A percentile compares a stretch with the other conserved stretches of the same genome.
phyloP scores from a whole-genome alignment of 2,797 vertebrate genomes.

The Pseudocheirus occidentalis region DNA sequence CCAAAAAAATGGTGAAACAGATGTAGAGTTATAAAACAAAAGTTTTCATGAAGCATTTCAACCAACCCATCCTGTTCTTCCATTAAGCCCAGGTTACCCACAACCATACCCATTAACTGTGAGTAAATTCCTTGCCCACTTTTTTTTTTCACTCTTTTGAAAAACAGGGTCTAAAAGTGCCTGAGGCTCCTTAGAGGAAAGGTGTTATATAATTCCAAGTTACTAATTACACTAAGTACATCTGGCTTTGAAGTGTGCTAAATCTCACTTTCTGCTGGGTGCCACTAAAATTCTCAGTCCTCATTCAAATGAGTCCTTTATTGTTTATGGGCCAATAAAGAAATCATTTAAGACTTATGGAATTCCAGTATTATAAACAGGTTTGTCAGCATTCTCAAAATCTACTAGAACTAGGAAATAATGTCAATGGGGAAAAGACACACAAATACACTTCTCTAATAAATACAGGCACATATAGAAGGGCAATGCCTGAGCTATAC shows the following conservation, averaged over 20 bases:
- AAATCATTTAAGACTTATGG: neutral
- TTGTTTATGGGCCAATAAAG: conserved; percentile 32
- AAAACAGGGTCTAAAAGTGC: neutral
- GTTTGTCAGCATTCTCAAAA: neutral
- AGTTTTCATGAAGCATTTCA: neutral
- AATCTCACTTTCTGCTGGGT: neutral
- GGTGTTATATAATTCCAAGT: neutral
- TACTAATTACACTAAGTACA: neutral
- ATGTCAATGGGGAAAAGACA: neutral
- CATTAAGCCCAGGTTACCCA: neutral
- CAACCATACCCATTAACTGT: neutral
- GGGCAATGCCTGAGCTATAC: neutral
- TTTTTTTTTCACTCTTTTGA: neutral
- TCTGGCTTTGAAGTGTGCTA: neutral
- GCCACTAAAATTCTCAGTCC: neutral
- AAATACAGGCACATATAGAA: neutral
- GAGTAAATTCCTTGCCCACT: neutral
- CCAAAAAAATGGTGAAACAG: neutral
- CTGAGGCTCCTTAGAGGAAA: neutral
- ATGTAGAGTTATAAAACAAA: neutral
- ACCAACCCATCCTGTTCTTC: neutral
- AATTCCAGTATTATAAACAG: neutral
- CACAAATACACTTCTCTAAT: neutral
- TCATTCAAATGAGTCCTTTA: conserved; percentile 32
- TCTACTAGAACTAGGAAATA: neutral